Percentiles rank a stretch among this genome's conserved stretches.
phyloP scores from a whole-genome alignment of 2,113 vertebrate species.

The Limanda limanda region DNA sequence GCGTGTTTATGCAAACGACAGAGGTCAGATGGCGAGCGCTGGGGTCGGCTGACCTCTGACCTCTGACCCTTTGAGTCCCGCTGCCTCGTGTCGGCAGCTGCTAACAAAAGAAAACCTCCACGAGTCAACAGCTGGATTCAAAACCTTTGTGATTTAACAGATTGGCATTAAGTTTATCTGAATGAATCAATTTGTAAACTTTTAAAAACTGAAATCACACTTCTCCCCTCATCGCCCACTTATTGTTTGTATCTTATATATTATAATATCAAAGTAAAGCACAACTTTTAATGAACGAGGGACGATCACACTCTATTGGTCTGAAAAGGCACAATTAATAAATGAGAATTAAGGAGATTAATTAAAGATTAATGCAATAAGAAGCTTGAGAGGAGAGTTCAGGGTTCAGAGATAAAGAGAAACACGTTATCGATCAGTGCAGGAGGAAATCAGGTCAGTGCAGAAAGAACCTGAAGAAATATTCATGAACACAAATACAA shows the following conservation, averaged over 20 bases:
- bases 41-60: constrained; percentile 70
- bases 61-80: constrained; percentile 42
- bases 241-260: too few relatives aligned
- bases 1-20: constrained; percentile 54
- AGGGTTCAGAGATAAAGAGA: background rate
- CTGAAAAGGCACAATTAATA: background rate
- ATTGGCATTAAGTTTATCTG: background rate
- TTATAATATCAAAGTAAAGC: too few relatives aligned
- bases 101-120: constrained; percentile 29
- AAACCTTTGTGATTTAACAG: background rate
- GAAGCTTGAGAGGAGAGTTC: background rate
- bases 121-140: constrained; percentile 41
- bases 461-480: background rate
- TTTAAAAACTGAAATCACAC: too few relatives aligned
- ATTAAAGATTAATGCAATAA: background rate
- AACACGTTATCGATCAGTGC: background rate
- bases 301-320: background rate
- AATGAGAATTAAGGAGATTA: background rate
- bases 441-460: constrained; percentile 5
- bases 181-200: constrained; percentile 19
- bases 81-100: constrained; percentile 43
- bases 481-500: too few relatives aligned
- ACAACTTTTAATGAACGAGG: too few relatives aligned
- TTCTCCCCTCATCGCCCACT: too few relatives aligned
- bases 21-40: constrained; percentile 62